Percentiles rank a stretch among this genome's conserved stretches.
Conservation (phyloP, 2,797 vertebrate species). For the Spinus pinus region DNA sequence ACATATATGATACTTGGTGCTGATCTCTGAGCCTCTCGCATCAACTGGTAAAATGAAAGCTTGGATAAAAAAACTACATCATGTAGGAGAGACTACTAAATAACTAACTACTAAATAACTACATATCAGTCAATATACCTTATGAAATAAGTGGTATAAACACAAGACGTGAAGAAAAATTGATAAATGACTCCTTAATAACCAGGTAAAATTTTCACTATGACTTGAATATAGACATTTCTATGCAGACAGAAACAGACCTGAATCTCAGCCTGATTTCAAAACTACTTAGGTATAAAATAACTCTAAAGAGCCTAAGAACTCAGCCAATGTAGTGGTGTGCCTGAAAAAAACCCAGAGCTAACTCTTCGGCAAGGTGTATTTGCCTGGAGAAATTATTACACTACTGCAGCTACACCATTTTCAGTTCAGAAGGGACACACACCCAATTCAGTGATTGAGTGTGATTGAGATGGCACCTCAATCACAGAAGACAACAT, state of each 20-base stretch:
- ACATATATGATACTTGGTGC: constrained; percentile 92
- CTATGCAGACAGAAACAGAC: background rate
- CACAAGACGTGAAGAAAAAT: background rate
- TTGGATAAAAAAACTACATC: background rate
- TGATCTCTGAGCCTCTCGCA: constrained; percentile 88
- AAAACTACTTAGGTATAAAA: background rate
- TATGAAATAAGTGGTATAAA: background rate
- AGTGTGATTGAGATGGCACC: background rate
- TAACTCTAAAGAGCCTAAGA: background rate
- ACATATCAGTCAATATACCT: background rate
- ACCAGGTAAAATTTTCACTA: background rate
- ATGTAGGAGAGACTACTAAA: background rate
- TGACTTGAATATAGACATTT: background rate
- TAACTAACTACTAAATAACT: background rate
- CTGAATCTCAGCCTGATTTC: background rate
- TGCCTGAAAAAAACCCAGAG: background rate
- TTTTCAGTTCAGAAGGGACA: background rate
- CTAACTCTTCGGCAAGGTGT: background rate
- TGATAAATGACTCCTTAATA: background rate
- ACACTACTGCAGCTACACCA: background rate
- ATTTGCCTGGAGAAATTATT: background rate
- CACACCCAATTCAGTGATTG: background rate
- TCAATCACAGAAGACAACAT: background rate
- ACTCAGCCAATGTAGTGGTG: background rate
- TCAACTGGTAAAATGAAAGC: constrained; percentile 76